Base-by-base conservation (phyloP, 1,140 invertebrate species). In the Lutraria rhynchaena region DNA sequence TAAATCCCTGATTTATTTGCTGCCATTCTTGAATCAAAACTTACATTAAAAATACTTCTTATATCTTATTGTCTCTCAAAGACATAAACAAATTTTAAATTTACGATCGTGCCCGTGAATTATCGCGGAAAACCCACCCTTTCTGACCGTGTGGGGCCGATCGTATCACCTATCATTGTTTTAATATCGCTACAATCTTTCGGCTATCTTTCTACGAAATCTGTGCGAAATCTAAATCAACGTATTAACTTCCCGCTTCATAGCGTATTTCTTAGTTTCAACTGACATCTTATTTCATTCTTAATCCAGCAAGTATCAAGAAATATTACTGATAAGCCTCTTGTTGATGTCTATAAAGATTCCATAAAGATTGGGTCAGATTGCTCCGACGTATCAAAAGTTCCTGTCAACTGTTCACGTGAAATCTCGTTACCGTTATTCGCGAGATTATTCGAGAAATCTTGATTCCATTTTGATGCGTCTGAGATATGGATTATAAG, bases 1-100 rank as follows among this genome's bases (percentile, higher is more conserved):
- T 29, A 22, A 24, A 58, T 58, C 51, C 33, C 31, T 63, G 73
- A 75, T 41, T 75, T 55, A 75, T 35, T 44, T n/a, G 22, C 73
- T n/a, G 17, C 33, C 9, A 60, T 60, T 75, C 73, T 61, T n/a
- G 58, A 61, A 61, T 75, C 41, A 51, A 75, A 75, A 37, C 35
- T 60, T 46, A 61, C 73, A 75, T 75, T 75, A 75, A 41, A 41
- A 41, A 75, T 75, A 35, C 73, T 60, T 31, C 76, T 19, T 44
- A 73, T 81, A 71, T 81, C 69, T 49, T 55, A 73, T 81, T 81
- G 78, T 81, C 49, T 73, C 65, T 51, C 41, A 61, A 27, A 53
- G 57, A 63, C 49, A 81, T 81, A 81, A 81, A 81, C 78, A 73
- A 80, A 63, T 73, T 73, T 81, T 63, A 57, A 81, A 81, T 81